A percentile compares a stretch with the other conserved stretches of the same genome.
Evolutionary conservation across 2,888 invertebrate genomes (phyloP).

Genomic region (Spilarctia lutea): DNA sequence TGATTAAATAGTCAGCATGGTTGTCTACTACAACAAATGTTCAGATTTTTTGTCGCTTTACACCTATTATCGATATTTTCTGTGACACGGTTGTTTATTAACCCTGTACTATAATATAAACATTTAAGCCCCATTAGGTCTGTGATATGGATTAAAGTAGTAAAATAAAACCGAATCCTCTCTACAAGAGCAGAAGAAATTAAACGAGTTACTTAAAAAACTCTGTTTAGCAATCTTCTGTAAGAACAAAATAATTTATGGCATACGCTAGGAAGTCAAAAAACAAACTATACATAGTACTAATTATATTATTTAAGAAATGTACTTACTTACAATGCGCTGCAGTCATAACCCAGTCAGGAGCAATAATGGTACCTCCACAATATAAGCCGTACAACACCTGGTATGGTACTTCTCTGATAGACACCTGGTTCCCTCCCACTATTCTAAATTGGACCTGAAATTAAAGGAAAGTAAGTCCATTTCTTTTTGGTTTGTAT

Average conservation of each 20-base stretch:
- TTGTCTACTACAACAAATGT: too few species aligned
- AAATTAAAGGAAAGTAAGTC: neutral
- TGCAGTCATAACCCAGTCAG: constrained; percentile 78
- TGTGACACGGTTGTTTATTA: too few species aligned
- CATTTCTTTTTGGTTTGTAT: neutral
- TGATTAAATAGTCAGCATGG: too few species aligned
- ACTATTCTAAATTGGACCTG: constrained; percentile 74
- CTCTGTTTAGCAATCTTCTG: too few species aligned
- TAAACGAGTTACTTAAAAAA: too few species aligned
- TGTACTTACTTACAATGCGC: constrained; percentile 77
- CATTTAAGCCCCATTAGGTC: too few species aligned
- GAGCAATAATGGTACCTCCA: constrained; percentile 74
- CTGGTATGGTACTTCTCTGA: constrained; percentile 70
- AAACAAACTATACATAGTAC: too few species aligned
- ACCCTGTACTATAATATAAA: too few species aligned
- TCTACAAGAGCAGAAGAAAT: neutral
- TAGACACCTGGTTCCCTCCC: constrained; percentile 68
- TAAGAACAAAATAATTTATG: too few species aligned
- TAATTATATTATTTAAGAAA: neutral
- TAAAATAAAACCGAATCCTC: neutral
- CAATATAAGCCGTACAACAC: constrained; percentile 77
- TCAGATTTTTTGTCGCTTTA: too few species aligned
- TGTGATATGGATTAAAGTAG: neutral
- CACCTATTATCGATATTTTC: too few species aligned
- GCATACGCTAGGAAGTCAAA: too few species aligned